Evolutionary conservation across 2,113 vertebrate species (phyloP), one percentile per base, ranked within the genome.

Genomic region (Melanocharis versteri): DNA sequence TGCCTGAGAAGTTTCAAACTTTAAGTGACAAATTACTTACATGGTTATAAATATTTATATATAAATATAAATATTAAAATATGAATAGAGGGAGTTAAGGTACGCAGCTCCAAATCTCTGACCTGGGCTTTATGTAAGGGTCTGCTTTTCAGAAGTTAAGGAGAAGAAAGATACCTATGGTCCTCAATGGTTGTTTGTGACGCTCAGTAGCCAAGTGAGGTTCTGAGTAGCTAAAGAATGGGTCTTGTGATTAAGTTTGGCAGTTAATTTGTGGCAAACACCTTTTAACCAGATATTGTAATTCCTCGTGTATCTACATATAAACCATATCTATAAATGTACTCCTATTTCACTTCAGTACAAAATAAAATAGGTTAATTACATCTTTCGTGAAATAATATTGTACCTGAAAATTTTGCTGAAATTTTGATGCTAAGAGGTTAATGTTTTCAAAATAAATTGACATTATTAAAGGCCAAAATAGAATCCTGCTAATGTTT

Each of bases 141-240:
- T 71, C 21, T 89, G 23, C 21, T 89, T 65, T 87, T 79, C 70
- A 64, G 27, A 81, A 58, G 16, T 51, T 33, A 17, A 8, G 14
- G 10, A 54, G n/a, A 66, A 35, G 22, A 62, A 37, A 0, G 2
- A 3, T 66, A 11, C 14, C 12, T 60, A 4, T 1, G 0, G 2
- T 47, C 16, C 70, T 77, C 3, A 6, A 6, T 24, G 4, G 13
- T 6, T 58, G 9, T 13, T 78, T 83, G 26, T 68, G 39, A 51
- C 40, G 26, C 8, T 73, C n/a, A 47, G 39, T 30, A 86, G 5
- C 9, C 57, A 51, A 68, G 9, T 48, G 30, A 44, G 2, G 2
- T 62, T 86, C 44, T 45, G 57, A 33, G 13, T 28, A 35, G 21
- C 16, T 65, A 30, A 50, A 75, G 19, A 31, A 56, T 23, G 10